Evolutionary conservation across 2,888 invertebrate genomes (phyloP).

Genomic region (Hirtodrosophila confusa): DNA sequence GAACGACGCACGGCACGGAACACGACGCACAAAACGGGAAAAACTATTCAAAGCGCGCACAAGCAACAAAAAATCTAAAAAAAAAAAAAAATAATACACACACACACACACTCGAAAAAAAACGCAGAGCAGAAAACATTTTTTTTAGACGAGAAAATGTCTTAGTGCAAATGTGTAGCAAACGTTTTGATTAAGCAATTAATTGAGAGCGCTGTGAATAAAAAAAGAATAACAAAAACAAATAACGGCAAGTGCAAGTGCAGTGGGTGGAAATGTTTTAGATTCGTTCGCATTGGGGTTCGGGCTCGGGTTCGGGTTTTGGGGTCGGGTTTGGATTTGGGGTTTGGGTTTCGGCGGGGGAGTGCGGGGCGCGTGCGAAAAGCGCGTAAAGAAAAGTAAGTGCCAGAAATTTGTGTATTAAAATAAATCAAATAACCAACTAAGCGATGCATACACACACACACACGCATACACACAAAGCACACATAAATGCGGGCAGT

Average conservation of each 20-base stretch:
- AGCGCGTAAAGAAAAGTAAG: slow-evolving; percentile 80
- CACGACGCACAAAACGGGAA: slow-evolving; percentile 74
- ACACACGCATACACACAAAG: slow-evolving; percentile 4
- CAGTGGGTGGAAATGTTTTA: slow-evolving; percentile 77
- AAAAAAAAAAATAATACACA: slow-evolving; percentile 23
- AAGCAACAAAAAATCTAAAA: slow-evolving; percentile 33
- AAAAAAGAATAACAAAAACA: slow-evolving; percentile 50
- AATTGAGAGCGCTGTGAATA: slow-evolving; percentile 60
- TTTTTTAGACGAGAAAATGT: slow-evolving; percentile 54
- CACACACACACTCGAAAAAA: slow-evolving; percentile 17
- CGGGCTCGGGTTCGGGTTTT: slow-evolving; percentile 23
- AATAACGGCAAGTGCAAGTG: slow-evolving; percentile 75
- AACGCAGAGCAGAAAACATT: slow-evolving; percentile 36
- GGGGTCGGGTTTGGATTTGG: slow-evolving; percentile 24
- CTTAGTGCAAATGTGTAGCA: slow-evolving; percentile 61
- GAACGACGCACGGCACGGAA: slow-evolving; percentile 71
- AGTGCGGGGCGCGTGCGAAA: slow-evolving; percentile 63
- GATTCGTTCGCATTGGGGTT: slow-evolving; percentile 44
- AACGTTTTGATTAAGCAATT: slow-evolving; percentile 76
- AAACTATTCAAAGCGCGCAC: slow-evolving; percentile 61
- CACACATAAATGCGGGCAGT: slow-evolving; percentile 22
- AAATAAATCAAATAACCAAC: slow-evolving; percentile 77
- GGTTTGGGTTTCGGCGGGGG: slow-evolving; percentile 3
- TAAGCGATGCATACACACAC: slow-evolving; percentile 77
- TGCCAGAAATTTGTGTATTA: slow-evolving; percentile 75